phyloP scores from a whole-genome alignment of 1,140 invertebrate genomes.

The Bombus affinis region DNA sequence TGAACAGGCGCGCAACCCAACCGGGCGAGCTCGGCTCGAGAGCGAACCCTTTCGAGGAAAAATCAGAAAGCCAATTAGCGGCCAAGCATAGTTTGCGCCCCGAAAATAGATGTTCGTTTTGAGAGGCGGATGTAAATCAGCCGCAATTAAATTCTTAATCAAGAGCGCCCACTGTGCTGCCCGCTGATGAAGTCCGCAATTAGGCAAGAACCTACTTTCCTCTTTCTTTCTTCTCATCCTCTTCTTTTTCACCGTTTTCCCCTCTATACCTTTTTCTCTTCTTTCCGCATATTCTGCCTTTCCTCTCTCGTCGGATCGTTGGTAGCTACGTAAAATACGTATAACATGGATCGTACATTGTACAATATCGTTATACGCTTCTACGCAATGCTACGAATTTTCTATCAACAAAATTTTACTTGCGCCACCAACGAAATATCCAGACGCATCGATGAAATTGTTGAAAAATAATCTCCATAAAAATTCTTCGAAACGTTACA shows the following conservation, averaged over 20 bases:
- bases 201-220: slow-evolving; percentile 22
- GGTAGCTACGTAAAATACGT: background rate
- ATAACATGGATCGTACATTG: too few relatives aligned
- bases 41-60: slow-evolving; percentile 5
- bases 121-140: slow-evolving; percentile 50
- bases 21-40: too few relatives aligned
- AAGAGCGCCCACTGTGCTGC: slow-evolving; percentile 36
- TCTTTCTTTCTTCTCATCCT: background rate
- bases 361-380: too few relatives aligned
- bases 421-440: too few relatives aligned
- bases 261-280: too few relatives aligned
- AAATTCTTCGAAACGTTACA: background rate
- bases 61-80: slow-evolving; percentile 41
- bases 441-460: too few relatives aligned
- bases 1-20: background rate
- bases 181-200: slow-evolving; percentile 53
- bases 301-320: background rate
- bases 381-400: too few relatives aligned
- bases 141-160: slow-evolving; percentile 53
- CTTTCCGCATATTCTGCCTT: too few relatives aligned
- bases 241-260: background rate
- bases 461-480: background rate
- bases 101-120: slow-evolving; percentile 47
- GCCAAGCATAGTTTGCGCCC: background rate
- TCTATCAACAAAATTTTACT: too few relatives aligned